Evolutionary conservation across 2,797 vertebrate species (phyloP), one percentile per base, ranked within the genome.

Genomic region (Cossypha polioptera): DNA sequence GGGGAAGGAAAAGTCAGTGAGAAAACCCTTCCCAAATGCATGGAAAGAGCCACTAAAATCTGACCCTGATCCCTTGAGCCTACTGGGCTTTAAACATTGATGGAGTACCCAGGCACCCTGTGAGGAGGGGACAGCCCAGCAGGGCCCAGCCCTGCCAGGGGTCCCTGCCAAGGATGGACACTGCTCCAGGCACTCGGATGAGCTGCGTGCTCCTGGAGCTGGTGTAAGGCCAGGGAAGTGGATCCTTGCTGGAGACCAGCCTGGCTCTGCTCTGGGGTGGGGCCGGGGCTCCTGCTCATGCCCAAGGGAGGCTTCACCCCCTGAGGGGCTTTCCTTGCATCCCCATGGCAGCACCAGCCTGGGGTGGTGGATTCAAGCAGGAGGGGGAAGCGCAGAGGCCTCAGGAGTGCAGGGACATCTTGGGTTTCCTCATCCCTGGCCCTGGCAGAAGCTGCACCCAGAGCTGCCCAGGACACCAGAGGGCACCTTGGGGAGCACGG

Each of bases 221-320:
- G 0, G 2, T 4, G 35, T 0, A 2, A 16, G 62, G 62, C 43
- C 9, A 2, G 20, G 31, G 35, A 69, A 91, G 24, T 4, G 43
- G 51, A 8, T 58, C 57, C n/a, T 29, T 42, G 24, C 51, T 3
- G 1, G 18, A 73, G 6, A 38, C 45, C 55, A 17, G 16, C 24
- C 33, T 3, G 5, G 35, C 28, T 58, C 58, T 36, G 17, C 42
- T 19, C 50, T n/a, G 10, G 4, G 57, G 4, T 20, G 28, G 53
- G 57, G 21, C 22, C 61, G 77, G 26, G 45, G 43, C 2, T 0
- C 19, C 63, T 21, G 55, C n/a, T 13, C 12, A 4, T 2, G 16
- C 59, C 58, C 55, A 40, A 7, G 73, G n/a, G 76, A 50, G n/a
- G 59, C 61, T 86, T 53, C 2, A 8, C 20, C 24, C 20, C 50